Base-by-base conservation (phyloP, 2,113 vertebrate genomes). In the Pluvianellus socialis region DNA sequence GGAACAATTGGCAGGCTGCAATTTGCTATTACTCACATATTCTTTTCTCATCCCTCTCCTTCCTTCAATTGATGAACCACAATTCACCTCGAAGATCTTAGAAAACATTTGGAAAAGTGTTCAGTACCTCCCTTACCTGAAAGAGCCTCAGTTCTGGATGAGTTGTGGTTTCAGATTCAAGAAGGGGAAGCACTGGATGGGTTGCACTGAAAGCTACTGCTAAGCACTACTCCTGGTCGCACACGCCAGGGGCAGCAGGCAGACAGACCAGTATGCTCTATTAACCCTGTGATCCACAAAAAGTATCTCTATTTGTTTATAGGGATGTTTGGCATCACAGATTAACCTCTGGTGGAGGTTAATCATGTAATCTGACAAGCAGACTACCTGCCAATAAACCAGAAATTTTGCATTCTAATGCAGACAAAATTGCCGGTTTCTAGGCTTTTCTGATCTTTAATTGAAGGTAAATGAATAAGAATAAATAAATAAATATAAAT, bases 351-450 rank as follows among this genome's bases (percentile, higher is more conserved):
- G 61, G 20, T 63, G 35, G 45, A 91, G 68, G 65, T 93, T 91
- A 92, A 91, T 74, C 74, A 42, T 22, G 26, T 86, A 72, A 92
- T 89, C 90, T 88, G 70, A 86, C 42, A 71, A 86, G 40, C 10
- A 67, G 44, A 62, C 56, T 88, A 73, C 49, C 76, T 83, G 49
- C 23, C 19, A 88, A 79, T 55, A 83, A 83, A 95, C 14, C 40
- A 52, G 26, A 63, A 47, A 58, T 16, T 40, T 80, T 58, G 35
- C 35, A n/a, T 63, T 72, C 32, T 38, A 76, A 49, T 89, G 33
- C 35, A 87, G 56, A 91, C 27, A 86, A 47, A 87, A n/a, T 23
- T 68, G 35, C 15, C 84, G 22, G 10, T 83, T 86, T 91, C 52
- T 44, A 62, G 33, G 71, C 4, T 90, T 79, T 84, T 75, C 47